phyloP scores from a whole-genome alignment of 2,888 invertebrate species.

The Papilio gigon region DNA sequence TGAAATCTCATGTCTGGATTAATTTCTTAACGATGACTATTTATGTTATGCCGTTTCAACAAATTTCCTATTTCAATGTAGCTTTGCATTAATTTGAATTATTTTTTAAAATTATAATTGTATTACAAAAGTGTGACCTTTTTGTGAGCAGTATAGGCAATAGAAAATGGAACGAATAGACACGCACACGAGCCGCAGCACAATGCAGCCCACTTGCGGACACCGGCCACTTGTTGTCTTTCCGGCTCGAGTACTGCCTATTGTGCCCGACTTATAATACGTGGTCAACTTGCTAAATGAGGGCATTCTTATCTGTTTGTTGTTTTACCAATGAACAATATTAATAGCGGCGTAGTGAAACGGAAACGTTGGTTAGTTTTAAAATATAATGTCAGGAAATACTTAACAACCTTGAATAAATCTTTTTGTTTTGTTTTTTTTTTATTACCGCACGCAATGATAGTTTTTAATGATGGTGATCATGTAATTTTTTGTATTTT shows the following conservation, averaged over 20 bases:
- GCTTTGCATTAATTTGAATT: background rate
- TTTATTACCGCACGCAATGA: too few species aligned
- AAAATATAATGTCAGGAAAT: too few species aligned
- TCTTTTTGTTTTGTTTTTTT: too few species aligned
- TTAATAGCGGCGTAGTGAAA: background rate
- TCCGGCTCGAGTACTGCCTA: constrained; percentile 57
- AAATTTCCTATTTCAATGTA: constrained; percentile 19
- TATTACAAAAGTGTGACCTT: constrained; percentile 39
- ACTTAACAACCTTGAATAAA: too few species aligned
- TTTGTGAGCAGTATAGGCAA: constrained; percentile 49
- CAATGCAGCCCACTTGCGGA: constrained; percentile 77
- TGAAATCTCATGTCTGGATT: constrained; percentile 72
- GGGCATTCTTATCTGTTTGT: constrained; percentile 42
- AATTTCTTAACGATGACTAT: constrained; percentile 55
- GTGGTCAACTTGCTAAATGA: constrained; percentile 65
- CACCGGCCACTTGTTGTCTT: constrained; percentile 75
- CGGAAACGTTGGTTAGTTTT: background rate
- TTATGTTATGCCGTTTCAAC: constrained; percentile 42
- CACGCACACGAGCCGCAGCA: constrained; percentile 48
- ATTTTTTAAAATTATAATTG: constrained; percentile 15
- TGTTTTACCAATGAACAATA: background rate
- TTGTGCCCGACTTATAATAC: constrained; percentile 61
- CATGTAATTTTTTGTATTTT: too few species aligned
- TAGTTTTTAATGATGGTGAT: too few species aligned
- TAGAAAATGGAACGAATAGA: constrained; percentile 59